A percentile compares a stretch with the other conserved stretches of the same genome.
phyloP scores from a whole-genome alignment of 2,797 vertebrate species.

The Rhynchotus rufescens region DNA sequence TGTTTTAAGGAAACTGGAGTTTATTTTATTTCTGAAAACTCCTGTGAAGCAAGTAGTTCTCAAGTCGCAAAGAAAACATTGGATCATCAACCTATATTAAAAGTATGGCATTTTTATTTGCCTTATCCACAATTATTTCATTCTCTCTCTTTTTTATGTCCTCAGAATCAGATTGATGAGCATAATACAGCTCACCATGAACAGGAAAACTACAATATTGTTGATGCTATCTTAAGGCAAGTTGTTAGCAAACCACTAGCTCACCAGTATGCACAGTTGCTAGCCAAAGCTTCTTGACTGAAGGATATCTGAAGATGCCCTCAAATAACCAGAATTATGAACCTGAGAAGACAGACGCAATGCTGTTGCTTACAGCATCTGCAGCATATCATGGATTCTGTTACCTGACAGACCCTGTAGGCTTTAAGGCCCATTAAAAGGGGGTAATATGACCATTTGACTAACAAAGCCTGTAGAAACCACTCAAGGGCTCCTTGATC shows the following conservation, averaged over 20 bases:
- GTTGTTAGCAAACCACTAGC: constrained; percentile 22
- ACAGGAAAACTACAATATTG: constrained; percentile 10
- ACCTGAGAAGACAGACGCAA: not conserved
- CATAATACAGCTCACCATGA: constrained; percentile 41
- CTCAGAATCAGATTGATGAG: constrained; percentile 42
- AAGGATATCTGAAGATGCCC: not conserved
- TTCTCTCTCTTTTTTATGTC: not conserved
- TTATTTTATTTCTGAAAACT: constrained; percentile 62
- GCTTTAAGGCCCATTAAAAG: not conserved
- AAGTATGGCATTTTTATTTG: constrained; percentile 53
- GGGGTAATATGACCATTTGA: not conserved
- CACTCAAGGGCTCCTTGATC: not conserved
- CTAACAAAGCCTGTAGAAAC: not conserved
- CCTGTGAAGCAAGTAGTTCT: constrained; percentile 52
- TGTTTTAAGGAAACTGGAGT: constrained; percentile 71
- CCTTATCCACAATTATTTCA: constrained; percentile 66
- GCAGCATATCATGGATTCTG: not conserved
- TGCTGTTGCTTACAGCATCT: not conserved
- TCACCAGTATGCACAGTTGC: not conserved
- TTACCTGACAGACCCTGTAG: not conserved
- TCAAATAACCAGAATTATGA: not conserved
- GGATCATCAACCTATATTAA: constrained; percentile 3
- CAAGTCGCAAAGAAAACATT: constrained; percentile 50
- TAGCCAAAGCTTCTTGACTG: rapidly evolving
- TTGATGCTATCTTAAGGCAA: constrained; percentile 51